Conservation (phyloP, 2,113 vertebrate genomes). For the Podilymbus podiceps region DNA sequence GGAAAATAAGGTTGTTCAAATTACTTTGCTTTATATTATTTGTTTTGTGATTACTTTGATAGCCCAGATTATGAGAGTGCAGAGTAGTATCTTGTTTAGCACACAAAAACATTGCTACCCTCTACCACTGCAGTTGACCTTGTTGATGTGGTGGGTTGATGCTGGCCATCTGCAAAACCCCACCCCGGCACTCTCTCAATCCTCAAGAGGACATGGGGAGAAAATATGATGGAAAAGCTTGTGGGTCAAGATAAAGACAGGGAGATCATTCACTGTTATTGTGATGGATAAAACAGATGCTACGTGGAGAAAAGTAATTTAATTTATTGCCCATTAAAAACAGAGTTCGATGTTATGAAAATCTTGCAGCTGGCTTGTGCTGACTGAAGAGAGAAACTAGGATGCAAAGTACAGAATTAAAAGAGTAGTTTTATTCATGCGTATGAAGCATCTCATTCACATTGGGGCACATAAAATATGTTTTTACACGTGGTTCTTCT, state of each 20-base stretch:
- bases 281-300: background rate
- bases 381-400: background rate
- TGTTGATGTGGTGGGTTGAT: background rate
- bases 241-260: rapidly evolving
- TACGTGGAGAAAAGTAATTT: background rate
- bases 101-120: background rate
- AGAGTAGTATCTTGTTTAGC: background rate
- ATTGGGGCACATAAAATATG: rapidly evolving
- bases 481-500: background rate
- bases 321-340: background rate
- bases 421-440: background rate
- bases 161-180: background rate
- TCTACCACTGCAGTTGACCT: background rate
- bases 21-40: too few relatives aligned
- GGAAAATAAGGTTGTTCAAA: background rate
- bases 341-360: background rate
- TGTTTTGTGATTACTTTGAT: background rate
- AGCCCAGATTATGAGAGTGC: background rate
- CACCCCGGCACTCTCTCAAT: background rate
- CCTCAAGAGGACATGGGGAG: background rate
- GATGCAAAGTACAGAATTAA: background rate
- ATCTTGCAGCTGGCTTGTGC: background rate
- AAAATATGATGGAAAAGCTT: background rate
- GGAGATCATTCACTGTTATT: background rate
- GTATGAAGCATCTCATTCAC: background rate